Evolutionary conservation across 2,113 vertebrate genomes (phyloP).

Genomic region (Prunella himalayana): DNA sequence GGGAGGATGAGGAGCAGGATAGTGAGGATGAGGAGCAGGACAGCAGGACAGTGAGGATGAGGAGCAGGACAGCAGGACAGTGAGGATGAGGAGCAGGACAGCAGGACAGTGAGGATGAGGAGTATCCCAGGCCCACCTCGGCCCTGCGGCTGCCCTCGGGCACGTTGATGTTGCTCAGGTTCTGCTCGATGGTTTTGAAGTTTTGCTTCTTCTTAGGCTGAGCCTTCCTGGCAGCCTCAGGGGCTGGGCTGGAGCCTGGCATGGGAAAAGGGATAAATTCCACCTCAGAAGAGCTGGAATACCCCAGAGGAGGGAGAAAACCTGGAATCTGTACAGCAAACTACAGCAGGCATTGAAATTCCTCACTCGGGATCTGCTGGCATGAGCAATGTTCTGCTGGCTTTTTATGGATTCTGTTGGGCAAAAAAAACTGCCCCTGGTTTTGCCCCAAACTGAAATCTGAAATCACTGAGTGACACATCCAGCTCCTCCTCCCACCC

Average conservation of each 20-base stretch:
- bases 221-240: conserved; percentile 55
- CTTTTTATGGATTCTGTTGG: background rate
- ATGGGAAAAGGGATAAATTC: background rate
- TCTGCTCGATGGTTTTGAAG: conserved; percentile 85
- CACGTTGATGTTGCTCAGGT: conserved; percentile 85
- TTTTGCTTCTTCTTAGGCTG: conserved; percentile 77
- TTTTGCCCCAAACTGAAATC: background rate
- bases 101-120: background rate
- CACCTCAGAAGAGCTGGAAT: background rate
- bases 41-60: no score
- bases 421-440: no score
- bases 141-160: conserved; percentile 74
- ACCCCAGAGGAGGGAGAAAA: background rate
- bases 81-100: no score
- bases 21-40: no score
- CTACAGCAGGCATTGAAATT: fast-evolving
- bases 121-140: conserved; percentile 69
- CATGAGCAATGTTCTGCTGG: fast-evolving
- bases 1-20: background rate
- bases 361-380: background rate
- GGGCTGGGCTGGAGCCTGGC: conserved; percentile 10
- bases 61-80: no score
- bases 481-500: background rate
- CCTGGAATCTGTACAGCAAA: background rate
- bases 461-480: background rate